Base-by-base conservation (phyloP, 2,888 invertebrate species). In the Bombylius major region DNA sequence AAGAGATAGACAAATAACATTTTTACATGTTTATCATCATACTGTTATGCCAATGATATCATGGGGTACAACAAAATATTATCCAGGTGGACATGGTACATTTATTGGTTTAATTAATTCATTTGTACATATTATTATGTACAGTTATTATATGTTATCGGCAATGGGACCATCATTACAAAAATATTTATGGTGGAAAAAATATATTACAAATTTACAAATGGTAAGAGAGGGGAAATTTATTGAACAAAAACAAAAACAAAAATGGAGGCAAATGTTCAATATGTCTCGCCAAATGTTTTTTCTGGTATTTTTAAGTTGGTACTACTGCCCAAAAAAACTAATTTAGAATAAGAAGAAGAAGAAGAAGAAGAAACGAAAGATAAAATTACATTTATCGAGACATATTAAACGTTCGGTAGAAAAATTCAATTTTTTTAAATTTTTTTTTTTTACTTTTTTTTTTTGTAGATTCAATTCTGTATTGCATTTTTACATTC, bases 61-160 rank as follows among this genome's bases (percentile, higher is more conserved):
- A 54, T 96, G 95, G 95, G 91, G 90, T 50, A 88, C 87, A 13
- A 88, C 91, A 13, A 92, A 92, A 72, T 95, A 89, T 70, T 87
- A 82, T 67, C 82, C 83, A 56, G 91, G 91, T 53, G 92, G 91
- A 0, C 95, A 96, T 72, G 92, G 92, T 34, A 92, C 94, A 4
- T 86, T 92, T 67, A 90, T 92, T 64, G 74, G 74, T 56, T 64
- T 89, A 59, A 84, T 95, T 63, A 96, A 96, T 76, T 89, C 93
- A 4, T 94, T 94, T 66, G 94, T 96, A 23, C 96, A 96, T 69
- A 87, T 95, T 62, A 80, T 96, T 63, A 96, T 96, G 95, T 96
- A 96, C 71, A 78, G 85, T 3, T 96, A 96, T 72, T 94, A 94
- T 67, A 79, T 95, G 77, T 70, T 95, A 56, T 86, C 96, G 0